These are phyloP conservation scores for Enteromius afrohamiltoni DNA, from an alignment of 2,797 vertebrate genomes.

Conservation along the genomic window DNA sequence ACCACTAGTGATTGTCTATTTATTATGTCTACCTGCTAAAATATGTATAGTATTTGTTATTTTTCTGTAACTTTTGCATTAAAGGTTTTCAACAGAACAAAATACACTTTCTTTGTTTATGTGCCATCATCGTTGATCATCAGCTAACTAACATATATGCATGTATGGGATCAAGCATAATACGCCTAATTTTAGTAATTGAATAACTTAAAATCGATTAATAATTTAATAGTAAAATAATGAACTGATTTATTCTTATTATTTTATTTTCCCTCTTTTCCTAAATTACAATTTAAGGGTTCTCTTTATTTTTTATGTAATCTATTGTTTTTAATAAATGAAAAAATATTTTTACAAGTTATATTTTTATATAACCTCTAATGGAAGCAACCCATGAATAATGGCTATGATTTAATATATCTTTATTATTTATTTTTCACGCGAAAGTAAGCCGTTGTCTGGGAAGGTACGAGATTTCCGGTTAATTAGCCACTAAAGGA, in stretches of 20 bases:
- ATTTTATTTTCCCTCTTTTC: neutral
- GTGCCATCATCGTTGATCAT: neutral
- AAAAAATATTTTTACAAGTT: too few relatives aligned
- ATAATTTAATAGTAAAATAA: neutral
- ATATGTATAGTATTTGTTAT: too few relatives aligned
- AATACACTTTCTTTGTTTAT: neutral
- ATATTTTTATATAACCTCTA: neutral
- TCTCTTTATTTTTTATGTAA: neutral
- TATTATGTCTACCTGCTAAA: neutral
- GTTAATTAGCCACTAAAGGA: neutral
- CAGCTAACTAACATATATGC: too few relatives aligned
- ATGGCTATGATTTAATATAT: neutral
- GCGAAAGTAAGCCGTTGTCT: too few relatives aligned
- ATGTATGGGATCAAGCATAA: too few relatives aligned
- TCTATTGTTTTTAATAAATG: too few relatives aligned
- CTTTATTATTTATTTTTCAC: neutral
- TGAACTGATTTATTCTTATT: neutral
- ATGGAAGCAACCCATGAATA: neutral
- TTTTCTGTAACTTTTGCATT: neutral
- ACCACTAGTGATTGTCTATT: constrained; percentile 10
- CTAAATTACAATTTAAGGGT: neutral
- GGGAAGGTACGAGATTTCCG: too few relatives aligned
- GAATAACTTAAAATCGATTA: neutral
- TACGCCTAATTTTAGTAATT: neutral
- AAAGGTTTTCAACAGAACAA: neutral